Percentiles rank a stretch among this genome's conserved stretches.
Conservation (phyloP, 1,140 invertebrate genomes). For the Hycleus cichorii region DNA sequence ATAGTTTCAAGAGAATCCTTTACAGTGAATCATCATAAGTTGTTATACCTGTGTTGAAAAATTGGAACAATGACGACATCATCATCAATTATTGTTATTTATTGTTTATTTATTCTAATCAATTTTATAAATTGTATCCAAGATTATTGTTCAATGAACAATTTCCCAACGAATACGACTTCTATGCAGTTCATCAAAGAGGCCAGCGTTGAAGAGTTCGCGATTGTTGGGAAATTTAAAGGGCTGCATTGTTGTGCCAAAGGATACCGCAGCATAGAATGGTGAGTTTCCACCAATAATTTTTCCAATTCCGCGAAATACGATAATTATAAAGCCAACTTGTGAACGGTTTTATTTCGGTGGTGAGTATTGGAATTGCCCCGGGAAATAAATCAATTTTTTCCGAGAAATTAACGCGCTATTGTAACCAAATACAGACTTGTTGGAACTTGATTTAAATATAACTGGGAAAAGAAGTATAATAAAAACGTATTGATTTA, state of each 20-base stretch:
- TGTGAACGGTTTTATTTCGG: no score
- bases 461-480: no score
- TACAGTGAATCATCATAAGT: background rate
- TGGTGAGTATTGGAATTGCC: no score
- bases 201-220: constrained; percentile 55
- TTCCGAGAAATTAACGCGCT: no score
- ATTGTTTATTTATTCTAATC: no score
- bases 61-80: no score
- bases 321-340: no score
- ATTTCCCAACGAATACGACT: constrained; percentile 38
- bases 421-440: no score
- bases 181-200: constrained; percentile 64
- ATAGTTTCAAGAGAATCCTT: no score
- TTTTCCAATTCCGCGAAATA: no score
- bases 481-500: background rate
- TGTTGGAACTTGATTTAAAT: no score
- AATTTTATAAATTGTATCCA: constrained; percentile 18
- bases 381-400: no score
- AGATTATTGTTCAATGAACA: constrained; percentile 35
- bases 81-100: background rate
- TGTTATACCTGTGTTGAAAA: background rate
- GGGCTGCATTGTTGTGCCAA: constrained; percentile 67
- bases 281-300: constrained; percentile 45
- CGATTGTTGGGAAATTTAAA: constrained; percentile 60
- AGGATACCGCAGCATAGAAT: constrained; percentile 68